A percentile compares a stretch with the other conserved stretches of the same genome.
phyloP scores from a whole-genome alignment of 2,113 vertebrate genomes.

The Eurypyga helias region DNA sequence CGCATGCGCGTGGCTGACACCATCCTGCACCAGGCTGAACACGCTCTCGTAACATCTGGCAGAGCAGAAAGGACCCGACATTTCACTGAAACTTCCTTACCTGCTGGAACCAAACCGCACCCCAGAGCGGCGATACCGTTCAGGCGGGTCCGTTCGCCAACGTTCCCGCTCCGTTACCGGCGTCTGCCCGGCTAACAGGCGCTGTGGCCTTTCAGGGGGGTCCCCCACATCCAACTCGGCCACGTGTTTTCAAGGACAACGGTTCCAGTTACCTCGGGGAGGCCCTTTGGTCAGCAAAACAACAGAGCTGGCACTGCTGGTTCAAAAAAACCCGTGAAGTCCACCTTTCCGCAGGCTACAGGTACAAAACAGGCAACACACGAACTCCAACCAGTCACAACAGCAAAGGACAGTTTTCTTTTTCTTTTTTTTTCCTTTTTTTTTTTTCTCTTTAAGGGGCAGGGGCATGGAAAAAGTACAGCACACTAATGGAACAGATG shows the following conservation, averaged over 20 bases:
- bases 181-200: background rate
- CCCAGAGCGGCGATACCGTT: no score
- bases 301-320: slow-evolving; percentile 3
- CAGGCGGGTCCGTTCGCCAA: background rate
- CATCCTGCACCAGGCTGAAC: background rate
- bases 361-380: slow-evolving; percentile 63
- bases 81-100: background rate
- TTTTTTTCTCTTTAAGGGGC: slow-evolving; percentile 60
- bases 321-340: slow-evolving; percentile 35
- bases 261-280: background rate
- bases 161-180: background rate
- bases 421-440: slow-evolving; percentile 25
- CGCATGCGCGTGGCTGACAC: rapidly evolving
- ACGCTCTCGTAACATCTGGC: rapidly evolving
- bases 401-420: slow-evolving; percentile 70
- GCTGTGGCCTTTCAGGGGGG: background rate
- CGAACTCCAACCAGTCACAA: slow-evolving; percentile 74
- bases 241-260: background rate
- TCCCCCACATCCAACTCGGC: background rate
- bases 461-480: slow-evolving; percentile 79
- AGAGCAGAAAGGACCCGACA: background rate
- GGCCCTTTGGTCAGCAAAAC: background rate
- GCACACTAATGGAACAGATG: slow-evolving; percentile 83
- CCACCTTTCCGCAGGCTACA: slow-evolving; percentile 36
- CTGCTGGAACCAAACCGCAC: rapidly evolving